Base-by-base conservation (phyloP, 1,140 invertebrate species). In the Drosophila sproati region DNA sequence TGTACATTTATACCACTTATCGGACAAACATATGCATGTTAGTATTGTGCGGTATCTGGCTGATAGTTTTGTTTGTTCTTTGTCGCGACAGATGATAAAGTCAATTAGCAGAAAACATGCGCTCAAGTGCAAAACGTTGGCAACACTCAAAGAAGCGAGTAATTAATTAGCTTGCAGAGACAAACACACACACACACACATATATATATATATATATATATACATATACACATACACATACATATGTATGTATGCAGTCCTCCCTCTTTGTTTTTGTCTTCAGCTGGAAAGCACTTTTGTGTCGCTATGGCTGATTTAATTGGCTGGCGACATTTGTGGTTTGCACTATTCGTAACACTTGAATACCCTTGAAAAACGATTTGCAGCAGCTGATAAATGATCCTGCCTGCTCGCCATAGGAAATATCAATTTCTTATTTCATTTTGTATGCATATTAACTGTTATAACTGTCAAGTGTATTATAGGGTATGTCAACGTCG, bases 51-150 rank as follows among this genome's bases (percentile, higher is more conserved):
- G 7, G 50, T 66, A 69, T 63, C 59, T 73, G 57, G 48, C 41
- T 78, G 83, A 88, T 88, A 89, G 80, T 88, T 88, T 34, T 89
- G 78, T 88, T 88, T 88, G 83, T 50, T 89, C 64, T 67, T 67
- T 56, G 82, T 66, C 82, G 78, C 78, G 82, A 76, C 73, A 73
- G 55, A 43, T 63, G 82, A 88, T 87, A 87, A 87, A 87, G 83
- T 76, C 80, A 87, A 87, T 87, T 87, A 87, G 85, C 85, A 69
- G 32, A 39, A 60, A 87, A 87, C 83, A 87, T 77, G 76, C 77
- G 72, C 72, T 75, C 35, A 32, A 75, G 73, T 75, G 73, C 73
- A 73, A 82, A 81, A 66, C 56, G 69, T 41, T 70, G 29, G 55
- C 48, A 79, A 79, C 50, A 62, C 39, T 60, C 34, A 48, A 39